These are phyloP conservation scores for Tipula lateralis DNA, from an alignment of 2,888 invertebrate species.

Conservation along the genomic window DNA sequence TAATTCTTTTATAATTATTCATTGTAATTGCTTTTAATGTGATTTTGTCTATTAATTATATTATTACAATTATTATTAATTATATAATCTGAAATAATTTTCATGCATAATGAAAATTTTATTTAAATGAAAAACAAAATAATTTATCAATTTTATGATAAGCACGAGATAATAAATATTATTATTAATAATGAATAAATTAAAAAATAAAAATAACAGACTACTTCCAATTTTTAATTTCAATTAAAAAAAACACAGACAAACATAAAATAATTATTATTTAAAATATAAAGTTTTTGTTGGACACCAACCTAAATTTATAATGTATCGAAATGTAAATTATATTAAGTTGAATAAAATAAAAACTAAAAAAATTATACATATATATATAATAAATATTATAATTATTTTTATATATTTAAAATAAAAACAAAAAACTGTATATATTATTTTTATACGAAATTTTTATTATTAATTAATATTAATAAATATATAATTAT, in stretches of 20 bases:
- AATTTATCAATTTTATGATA: constrained; percentile 9
- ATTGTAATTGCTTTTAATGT: constrained; percentile 24
- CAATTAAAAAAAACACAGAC: neutral
- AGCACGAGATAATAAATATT: neutral
- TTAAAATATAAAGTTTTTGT: neutral
- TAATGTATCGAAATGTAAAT: neutral
- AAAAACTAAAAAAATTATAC: neutral
- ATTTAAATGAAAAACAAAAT: neutral
- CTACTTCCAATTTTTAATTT: constrained; percentile 19
- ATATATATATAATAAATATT: neutral
- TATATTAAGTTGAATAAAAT: constrained; percentile 19
- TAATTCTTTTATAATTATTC: neutral
- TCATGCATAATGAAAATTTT: neutral
- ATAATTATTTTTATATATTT: constrained; percentile 24
- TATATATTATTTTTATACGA: constrained; percentile 24
- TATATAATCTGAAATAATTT: neutral
- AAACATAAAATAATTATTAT: neutral
- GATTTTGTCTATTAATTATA: constrained; percentile 24
- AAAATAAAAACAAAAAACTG: neutral
- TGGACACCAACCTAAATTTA: neutral
- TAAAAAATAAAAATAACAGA: neutral
- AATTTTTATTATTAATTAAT: constrained; percentile 13
- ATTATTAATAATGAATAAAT: neutral
- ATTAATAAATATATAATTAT: neutral
- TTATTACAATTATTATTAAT: constrained; percentile 19